Percentiles rank a stretch among this genome's conserved stretches.
These are phyloP conservation scores for Jordanella pulchra DNA, from an alignment of 2,797 vertebrate species.

Conservation along the genomic window DNA sequence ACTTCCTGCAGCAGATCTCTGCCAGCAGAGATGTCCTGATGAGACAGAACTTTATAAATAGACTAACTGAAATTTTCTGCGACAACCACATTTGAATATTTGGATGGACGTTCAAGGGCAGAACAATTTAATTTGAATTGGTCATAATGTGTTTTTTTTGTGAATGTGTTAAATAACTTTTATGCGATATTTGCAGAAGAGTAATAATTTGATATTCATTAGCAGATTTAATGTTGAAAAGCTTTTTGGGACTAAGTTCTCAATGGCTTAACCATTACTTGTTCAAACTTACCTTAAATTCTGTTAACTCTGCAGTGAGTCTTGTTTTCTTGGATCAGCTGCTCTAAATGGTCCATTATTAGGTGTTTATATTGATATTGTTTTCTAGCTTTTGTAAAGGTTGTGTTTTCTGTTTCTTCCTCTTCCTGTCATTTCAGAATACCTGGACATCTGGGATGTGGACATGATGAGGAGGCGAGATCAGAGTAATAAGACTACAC, in stretches of 20 bases:
- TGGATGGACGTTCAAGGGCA: no score
- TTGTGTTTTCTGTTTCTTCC: not conserved
- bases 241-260: not conserved
- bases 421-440: constrained; percentile 73
- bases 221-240: not conserved
- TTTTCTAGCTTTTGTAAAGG: not conserved
- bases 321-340: not conserved
- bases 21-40: constrained; percentile 20
- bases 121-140: not conserved
- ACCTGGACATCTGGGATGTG: constrained; percentile 80
- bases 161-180: not conserved
- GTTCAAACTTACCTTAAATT: not conserved
- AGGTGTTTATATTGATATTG: not conserved
- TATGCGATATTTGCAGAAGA: not conserved
- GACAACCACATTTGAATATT: not conserved
- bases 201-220: not conserved
- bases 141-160: not conserved
- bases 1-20: constrained; percentile 39
- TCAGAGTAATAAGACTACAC: constrained; percentile 83
- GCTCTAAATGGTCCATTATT: not conserved
- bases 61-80: constrained; percentile 12
- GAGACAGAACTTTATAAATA: constrained; percentile 17
- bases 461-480: constrained; percentile 78
- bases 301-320: not conserved
- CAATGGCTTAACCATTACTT: not conserved